Conservation (phyloP, 2,888 invertebrate genomes). For the Pristionchus exspectatus region DNA sequence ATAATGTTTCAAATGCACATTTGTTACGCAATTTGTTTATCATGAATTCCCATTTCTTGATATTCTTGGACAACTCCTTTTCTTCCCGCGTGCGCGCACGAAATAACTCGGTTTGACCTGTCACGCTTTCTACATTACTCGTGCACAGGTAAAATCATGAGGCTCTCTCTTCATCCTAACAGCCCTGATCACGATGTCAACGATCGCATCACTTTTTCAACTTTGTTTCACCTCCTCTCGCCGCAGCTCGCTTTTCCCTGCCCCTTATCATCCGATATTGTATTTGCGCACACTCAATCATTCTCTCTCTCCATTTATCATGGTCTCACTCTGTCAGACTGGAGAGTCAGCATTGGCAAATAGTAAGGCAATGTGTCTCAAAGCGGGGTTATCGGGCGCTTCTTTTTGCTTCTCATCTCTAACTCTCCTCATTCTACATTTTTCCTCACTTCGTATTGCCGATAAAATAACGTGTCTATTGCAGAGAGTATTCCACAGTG, state of each 20-base stretch:
- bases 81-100: too few relatives aligned
- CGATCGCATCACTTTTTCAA: not conserved
- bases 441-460: not conserved
- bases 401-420: not conserved
- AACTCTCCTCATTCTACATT: not conserved
- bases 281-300: slow-evolving; percentile 22
- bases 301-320: not conserved
- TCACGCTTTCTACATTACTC: too few relatives aligned
- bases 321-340: not conserved
- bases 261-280: not conserved
- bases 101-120: too few relatives aligned
- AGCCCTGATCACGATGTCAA: not conserved
- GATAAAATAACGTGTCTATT: not conserved
- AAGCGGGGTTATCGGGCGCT: not conserved
- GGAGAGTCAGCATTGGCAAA: not conserved
- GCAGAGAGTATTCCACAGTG: not conserved
- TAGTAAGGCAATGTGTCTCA: not conserved
- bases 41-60: too few relatives aligned
- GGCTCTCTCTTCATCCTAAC: too few relatives aligned
- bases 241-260: slow-evolving; percentile 5
- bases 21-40: too few relatives aligned
- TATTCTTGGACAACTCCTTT: too few relatives aligned
- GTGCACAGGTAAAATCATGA: not conserved
- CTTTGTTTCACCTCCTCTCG: not conserved
- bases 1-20: too few relatives aligned